Base-by-base conservation (phyloP, 2,113 vertebrate species). In the Gymnorhina tibicen region DNA sequence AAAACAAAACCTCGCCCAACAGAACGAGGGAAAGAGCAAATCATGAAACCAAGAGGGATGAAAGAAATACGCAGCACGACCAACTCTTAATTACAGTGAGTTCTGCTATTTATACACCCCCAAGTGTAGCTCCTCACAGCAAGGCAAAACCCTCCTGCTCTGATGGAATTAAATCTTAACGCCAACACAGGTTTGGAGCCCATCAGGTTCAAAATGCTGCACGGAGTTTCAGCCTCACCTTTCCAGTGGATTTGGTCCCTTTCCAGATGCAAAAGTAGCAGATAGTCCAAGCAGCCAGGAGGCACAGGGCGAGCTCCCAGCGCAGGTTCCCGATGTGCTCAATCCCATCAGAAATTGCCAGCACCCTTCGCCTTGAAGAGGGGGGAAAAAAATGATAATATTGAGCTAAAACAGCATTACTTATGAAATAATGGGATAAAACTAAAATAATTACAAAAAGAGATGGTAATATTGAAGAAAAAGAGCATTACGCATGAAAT, bases 211-310 rank as follows among this genome's bases (percentile, higher is more conserved):
- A 20, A 76, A n/a, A 9, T 10, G 39, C 64, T 5, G 7, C 37
- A 39, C 4, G 32, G 47, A 37, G 35, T 76, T 35, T 17, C 24
- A 63, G 33, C 55, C 98, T 98, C 97, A 99, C 99, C 99, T 99
- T 99, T 94, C 99, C 99, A 13, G 99, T 99, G 46, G 99, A 99
- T 97, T 99, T 99, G 93, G 99, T 99, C 56, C 99, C 99, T 96
- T 99, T 99, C 99, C 99, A 99, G 97, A 99, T 99, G 96, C 99
- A 99, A 96, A 99, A 99, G 94, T 99, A 99, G 94, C 99, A 99
- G 95, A 99, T 99, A 96, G 99, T 99, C 99, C 99, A 99, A 72
- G 99, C 99, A 58, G 99, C 98, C 50, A 99, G 98, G 63, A 99
- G 98, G 97, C 99, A 99, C 82, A 99, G 97, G 24, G 99, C 99